phyloP scores from a whole-genome alignment of 2,888 invertebrate genomes.

The Digitonthophagus gazella region DNA sequence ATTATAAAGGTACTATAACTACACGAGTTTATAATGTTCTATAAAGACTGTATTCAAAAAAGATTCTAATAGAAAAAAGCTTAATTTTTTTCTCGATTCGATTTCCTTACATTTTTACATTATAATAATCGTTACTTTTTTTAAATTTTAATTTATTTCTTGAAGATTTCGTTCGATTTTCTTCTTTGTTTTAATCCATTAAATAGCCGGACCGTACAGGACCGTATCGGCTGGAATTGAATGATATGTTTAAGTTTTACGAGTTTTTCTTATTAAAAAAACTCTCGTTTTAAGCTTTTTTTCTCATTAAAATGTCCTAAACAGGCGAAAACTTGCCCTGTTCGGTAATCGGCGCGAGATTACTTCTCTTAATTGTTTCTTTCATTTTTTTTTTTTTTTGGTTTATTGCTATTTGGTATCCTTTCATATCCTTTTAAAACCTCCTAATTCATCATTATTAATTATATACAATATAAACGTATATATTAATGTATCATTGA shows the following conservation, averaged over 20 bases:
- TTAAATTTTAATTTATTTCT: not conserved
- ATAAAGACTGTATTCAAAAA: no score
- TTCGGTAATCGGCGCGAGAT: no score
- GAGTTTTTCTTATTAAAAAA: not conserved
- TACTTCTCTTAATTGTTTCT: no score
- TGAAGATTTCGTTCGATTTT: no score
- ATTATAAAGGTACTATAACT: no score
- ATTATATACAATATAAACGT: conserved; percentile 35
- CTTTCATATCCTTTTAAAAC: not conserved
- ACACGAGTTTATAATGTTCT: no score
- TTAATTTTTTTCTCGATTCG: no score
- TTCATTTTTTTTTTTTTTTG: conserved; percentile 35
- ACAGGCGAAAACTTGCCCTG: not conserved
- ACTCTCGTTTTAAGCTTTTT: no score
- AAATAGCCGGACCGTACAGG: not conserved
- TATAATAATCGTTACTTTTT: not conserved
- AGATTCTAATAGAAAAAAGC: no score
- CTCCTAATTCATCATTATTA: conserved; percentile 25
- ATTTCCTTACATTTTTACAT: no score
- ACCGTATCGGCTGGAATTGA: not conserved
- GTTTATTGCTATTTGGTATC: conserved; percentile 47
- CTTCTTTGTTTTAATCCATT: no score
- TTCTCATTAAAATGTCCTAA: no score
- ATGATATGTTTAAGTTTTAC: not conserved
- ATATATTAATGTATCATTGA: conserved; percentile 35